Percentiles rank a stretch among this genome's conserved stretches.
These are phyloP conservation scores for Epizoanthus scotinus DNA, from an alignment of 92 coral and sea anemone genomes.

Conservation along the genomic window DNA sequence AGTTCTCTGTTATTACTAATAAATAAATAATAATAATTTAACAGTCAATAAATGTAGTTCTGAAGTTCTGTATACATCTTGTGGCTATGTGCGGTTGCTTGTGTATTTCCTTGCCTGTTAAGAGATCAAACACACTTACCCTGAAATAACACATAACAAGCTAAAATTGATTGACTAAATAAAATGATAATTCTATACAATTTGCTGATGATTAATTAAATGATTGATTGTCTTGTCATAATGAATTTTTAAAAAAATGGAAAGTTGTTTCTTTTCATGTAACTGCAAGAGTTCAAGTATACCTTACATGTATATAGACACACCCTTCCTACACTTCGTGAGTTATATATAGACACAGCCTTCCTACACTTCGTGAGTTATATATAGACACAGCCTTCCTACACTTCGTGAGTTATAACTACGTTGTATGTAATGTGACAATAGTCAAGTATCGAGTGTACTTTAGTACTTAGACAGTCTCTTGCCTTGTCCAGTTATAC, in stretches of 20 bases:
- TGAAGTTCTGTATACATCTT: neutral
- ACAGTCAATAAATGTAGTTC: neutral
- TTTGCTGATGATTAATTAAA: neutral
- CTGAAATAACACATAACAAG: neutral
- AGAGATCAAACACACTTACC: conserved; percentile 1
- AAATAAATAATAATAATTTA: neutral
- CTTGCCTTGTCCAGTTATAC: neutral
- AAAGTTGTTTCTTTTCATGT: neutral
- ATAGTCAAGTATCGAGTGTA: no score
- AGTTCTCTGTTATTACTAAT: neutral
- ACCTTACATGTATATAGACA: no score
- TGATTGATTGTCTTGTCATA: neutral
- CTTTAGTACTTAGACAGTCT: neutral
- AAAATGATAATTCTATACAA: neutral
- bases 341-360: no score
- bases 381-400: no score
- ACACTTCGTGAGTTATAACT: no score
- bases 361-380: no score
- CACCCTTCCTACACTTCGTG: no score
- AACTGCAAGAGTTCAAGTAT: conserved; percentile 22
- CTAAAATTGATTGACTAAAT: neutral
- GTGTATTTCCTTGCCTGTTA: neutral
- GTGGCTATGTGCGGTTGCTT: neutral
- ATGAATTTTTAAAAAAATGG: neutral
- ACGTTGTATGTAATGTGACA: no score